Percentiles rank a stretch among this genome's conserved stretches.
phyloP scores from a whole-genome alignment of 30 jellyfish, hydroid and myxozoan species.

The Aurelia coerulea region DNA sequence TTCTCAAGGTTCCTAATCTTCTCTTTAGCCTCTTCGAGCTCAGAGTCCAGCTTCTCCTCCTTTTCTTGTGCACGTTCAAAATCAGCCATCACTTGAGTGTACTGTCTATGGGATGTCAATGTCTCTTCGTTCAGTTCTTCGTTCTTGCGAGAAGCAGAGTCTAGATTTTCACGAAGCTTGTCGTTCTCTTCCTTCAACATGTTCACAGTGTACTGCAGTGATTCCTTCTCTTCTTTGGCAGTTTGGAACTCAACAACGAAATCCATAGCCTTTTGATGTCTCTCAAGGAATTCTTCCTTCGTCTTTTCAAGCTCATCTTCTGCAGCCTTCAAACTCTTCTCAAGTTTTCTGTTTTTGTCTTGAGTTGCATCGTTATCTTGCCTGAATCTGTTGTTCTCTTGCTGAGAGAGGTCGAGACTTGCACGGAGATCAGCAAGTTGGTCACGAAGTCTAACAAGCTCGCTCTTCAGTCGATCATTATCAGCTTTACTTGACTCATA shows the following conservation, averaged over 20 bases:
- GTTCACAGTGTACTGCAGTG: constrained; percentile 55
- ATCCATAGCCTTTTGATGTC: constrained; percentile 90
- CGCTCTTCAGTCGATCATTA: constrained; percentile 75
- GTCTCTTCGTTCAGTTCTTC: constrained; percentile 89
- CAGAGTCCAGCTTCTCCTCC: constrained; percentile 90
- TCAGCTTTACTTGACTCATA: constrained; percentile 84
- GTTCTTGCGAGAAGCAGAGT: constrained; percentile 61
- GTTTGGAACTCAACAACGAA: constrained; percentile 83
- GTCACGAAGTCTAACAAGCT: constrained; percentile 65
- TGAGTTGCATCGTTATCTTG: constrained; percentile 67
- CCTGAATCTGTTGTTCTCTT: constrained; percentile 72
- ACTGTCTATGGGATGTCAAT: constrained; percentile 84
- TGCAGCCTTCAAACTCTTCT: constrained; percentile 55
- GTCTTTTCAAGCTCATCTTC: constrained; percentile 90
- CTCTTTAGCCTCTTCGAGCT: constrained; percentile 85
- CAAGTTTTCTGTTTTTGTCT: constrained; percentile 73
- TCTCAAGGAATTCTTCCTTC: constrained; percentile 81
- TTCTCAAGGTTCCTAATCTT: constrained; percentile 67
- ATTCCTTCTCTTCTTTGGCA: constrained; percentile 87
- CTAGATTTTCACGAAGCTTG: constrained; percentile 62
- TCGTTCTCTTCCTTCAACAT: constrained; percentile 75
- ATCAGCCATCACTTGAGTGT: constrained; percentile 87
- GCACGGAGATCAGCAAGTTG: constrained; percentile 75
- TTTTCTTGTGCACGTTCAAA: constrained; percentile 84
- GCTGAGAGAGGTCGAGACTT: constrained; percentile 76